Conservation (phyloP, 2,797 vertebrate species). For the Nyctibius grandis region DNA sequence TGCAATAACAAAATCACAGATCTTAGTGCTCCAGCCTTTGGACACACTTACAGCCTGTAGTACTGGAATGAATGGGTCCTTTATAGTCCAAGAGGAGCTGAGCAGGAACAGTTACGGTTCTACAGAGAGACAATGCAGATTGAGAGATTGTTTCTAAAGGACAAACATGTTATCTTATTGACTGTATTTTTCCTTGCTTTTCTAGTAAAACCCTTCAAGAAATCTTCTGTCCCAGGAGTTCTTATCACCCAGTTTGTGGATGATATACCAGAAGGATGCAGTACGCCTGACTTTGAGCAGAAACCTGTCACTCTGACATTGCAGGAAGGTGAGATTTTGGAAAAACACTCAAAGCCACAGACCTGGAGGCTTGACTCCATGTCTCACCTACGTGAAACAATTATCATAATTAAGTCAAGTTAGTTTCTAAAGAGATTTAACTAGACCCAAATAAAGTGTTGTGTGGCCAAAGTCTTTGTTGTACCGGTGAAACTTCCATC, state of each 20-base stretch:
- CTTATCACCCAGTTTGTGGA: conserved; percentile 75
- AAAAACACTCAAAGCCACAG: neutral
- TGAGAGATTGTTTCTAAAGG: neutral
- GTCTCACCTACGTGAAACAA: neutral
- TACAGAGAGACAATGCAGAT: neutral
- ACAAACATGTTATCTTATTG: neutral
- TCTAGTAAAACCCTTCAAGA: conserved; percentile 68
- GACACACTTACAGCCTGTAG: neutral
- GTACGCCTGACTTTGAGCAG: conserved; percentile 79
- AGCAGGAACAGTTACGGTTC: neutral
- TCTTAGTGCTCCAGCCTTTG: neutral
- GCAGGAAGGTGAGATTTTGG: conserved; percentile 77
- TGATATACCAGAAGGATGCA: conserved; percentile 79
- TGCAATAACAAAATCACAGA: neutral
- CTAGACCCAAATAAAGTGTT: neutral
- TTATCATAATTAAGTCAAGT: neutral
- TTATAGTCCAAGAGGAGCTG: neutral
- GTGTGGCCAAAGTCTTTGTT: neutral
- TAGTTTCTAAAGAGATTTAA: neutral
- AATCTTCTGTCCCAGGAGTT: conserved; percentile 79
- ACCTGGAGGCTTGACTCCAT: neutral
- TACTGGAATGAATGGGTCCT: neutral
- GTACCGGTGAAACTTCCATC: neutral
- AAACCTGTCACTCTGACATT: conserved; percentile 76
- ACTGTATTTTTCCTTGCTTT: neutral